phyloP scores from a whole-genome alignment of 2,888 invertebrate genomes.

The Meghimatium bilineatum region DNA sequence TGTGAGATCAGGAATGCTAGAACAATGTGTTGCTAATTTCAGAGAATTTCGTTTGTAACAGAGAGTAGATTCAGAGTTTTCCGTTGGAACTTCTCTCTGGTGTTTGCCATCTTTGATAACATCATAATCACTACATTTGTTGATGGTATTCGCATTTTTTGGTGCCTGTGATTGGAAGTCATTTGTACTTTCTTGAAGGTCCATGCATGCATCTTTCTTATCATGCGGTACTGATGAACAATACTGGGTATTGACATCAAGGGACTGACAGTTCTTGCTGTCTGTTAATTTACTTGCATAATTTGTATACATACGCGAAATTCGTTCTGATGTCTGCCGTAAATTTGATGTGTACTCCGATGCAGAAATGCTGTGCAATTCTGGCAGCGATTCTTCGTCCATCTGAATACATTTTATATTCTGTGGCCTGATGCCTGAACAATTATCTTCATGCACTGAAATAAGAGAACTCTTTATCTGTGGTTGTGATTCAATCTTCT shows the following conservation, averaged over 20 bases:
- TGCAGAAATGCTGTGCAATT: background rate
- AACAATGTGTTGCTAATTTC: slow-evolving; percentile 25
- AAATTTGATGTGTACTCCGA: background rate
- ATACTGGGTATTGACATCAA: too few relatives aligned
- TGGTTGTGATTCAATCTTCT: background rate
- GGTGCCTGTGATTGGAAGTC: background rate
- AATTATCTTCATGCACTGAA: background rate
- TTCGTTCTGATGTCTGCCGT: background rate
- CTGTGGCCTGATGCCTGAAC: background rate
- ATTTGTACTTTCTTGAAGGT: background rate
- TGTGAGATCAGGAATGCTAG: slow-evolving; percentile 32
- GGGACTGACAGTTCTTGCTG: background rate
- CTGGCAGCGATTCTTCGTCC: background rate
- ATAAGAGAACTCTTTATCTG: background rate
- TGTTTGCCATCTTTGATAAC: background rate
- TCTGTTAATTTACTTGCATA: background rate
- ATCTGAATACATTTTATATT: background rate
- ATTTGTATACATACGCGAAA: background rate
- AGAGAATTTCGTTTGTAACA: slow-evolving; percentile 25
- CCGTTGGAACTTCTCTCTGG: background rate
- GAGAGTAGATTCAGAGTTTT: background rate
- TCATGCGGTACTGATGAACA: background rate
- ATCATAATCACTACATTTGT: background rate
- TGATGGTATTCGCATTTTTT: too few relatives aligned
- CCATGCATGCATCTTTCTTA: background rate